Base-by-base conservation (phyloP, 2,888 invertebrate genomes). In the Drosophila siamana region DNA sequence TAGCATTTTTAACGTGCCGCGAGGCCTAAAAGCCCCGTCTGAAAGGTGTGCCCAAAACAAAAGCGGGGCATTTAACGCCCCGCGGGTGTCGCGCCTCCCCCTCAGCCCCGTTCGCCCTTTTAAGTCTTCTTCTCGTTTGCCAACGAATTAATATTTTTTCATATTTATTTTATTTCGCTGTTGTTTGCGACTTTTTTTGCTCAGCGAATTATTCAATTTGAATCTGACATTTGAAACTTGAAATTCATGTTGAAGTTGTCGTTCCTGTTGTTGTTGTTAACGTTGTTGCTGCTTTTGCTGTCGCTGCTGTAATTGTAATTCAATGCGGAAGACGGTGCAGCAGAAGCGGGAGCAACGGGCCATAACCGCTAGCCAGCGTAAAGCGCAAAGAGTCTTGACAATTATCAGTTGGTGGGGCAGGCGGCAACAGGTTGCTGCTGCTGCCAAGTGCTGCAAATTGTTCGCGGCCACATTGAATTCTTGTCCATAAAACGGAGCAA, bases 141-240 rank as follows among this genome's bases (percentile, higher is more conserved):
- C 16, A 22, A 38, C 24, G 61, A 69, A 54, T 61, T 52, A 55
- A 41, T 60, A 43, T 9, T 51, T 48, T 24, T 50, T 40, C 24
- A 9, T 11, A 40, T 51, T 51, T 9, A 55, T 47, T 55, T 33
- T 44, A 44, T 33, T 30, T 54, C 13, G 40, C 26, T 48, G 16
- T 24, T 36, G 47, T 22, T 50, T 51, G 59, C 51, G 16, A 9
- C 13, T 52, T 44, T 55, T 55, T 54, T 54, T 59, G 69, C 8
- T 50, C 43, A 11, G 56, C 54, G 40, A 52, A 70, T 75, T 74
- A 75, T 74, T 74, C 74, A 74, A 74, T 74, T 75, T 75, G 70
- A 63, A 66, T 50, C 75, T 81, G 83, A 86, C 83, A 84, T 84
- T 84, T 81, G 88, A 86, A 82, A 85, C 86, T 86, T 69, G 86